Evolutionary conservation across 2,797 vertebrate species (phyloP).

Genomic region (Pseudocheirus occidentalis): DNA sequence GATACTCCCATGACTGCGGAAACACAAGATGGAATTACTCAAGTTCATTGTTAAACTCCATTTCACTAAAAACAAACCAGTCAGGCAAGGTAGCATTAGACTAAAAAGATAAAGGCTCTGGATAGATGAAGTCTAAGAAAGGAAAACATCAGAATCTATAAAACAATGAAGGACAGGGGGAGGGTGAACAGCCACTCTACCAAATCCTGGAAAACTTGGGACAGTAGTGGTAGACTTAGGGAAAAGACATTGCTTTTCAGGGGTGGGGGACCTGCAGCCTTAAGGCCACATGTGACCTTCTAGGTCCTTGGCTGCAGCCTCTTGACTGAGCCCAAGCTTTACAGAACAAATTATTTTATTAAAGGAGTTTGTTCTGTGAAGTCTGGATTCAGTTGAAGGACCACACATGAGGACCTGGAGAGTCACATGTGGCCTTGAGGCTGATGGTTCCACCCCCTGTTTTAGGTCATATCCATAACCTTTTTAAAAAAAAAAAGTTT

Average conservation of each 20-base stretch:
- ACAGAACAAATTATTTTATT: too few species aligned
- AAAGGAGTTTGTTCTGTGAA: too few species aligned
- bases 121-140: neutral
- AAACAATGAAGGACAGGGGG: neutral
- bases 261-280: too few species aligned
- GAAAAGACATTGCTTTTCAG: neutral
- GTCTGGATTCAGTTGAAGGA: too few species aligned
- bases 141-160: neutral
- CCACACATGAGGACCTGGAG: too few species aligned
- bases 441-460: neutral
- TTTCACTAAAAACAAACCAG: neutral
- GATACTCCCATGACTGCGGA: neutral
- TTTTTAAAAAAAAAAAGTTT: neutral
- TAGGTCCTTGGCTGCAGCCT: too few species aligned
- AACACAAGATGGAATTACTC: neutral
- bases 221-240: neutral
- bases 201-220: neutral
- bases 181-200: neutral
- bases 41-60: neutral
- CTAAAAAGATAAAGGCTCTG: neutral
- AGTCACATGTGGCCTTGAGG: too few species aligned
- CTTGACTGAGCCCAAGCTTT: too few species aligned
- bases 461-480: neutral
- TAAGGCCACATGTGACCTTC: too few species aligned
- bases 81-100: neutral